phyloP scores from a whole-genome alignment of 2,888 invertebrate species.

The Nymphalis urticae region DNA sequence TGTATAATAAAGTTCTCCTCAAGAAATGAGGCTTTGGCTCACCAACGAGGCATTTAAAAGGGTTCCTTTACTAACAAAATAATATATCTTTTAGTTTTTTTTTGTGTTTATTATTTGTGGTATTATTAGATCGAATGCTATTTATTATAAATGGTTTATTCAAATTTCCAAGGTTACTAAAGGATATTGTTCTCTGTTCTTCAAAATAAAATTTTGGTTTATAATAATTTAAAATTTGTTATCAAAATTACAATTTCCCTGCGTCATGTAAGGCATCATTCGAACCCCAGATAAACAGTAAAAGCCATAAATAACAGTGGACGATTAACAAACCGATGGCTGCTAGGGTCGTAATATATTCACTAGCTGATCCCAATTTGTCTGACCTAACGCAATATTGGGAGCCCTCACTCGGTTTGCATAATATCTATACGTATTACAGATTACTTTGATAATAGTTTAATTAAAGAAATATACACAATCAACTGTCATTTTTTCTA shows the following conservation, averaged over 20 bases:
- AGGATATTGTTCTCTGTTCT: too few relatives aligned
- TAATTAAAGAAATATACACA: conserved; percentile 8
- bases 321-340: conserved; percentile 79
- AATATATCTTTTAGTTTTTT: too few relatives aligned
- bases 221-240: background rate
- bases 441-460: conserved; percentile 31
- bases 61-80: too few relatives aligned
- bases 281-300: conserved; percentile 48
- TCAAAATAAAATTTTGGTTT: background rate
- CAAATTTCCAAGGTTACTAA: too few relatives aligned
- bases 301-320: conserved; percentile 73
- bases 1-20: too few relatives aligned
- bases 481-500: background rate
- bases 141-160: too few relatives aligned
- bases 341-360: conserved; percentile 75
- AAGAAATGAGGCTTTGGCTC: too few relatives aligned
- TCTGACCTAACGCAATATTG: conserved; percentile 79
- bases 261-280: conserved; percentile 30
- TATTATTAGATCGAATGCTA: too few relatives aligned
- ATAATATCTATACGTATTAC: conserved; percentile 43
- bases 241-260: conserved; percentile 9
- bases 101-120: too few relatives aligned
- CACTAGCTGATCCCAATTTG: conserved; percentile 79
- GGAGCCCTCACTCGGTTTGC: conserved; percentile 51
- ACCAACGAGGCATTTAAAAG: too few relatives aligned